Conservation (phyloP, 2,113 vertebrate genomes). For the Paradisaea rubra region DNA sequence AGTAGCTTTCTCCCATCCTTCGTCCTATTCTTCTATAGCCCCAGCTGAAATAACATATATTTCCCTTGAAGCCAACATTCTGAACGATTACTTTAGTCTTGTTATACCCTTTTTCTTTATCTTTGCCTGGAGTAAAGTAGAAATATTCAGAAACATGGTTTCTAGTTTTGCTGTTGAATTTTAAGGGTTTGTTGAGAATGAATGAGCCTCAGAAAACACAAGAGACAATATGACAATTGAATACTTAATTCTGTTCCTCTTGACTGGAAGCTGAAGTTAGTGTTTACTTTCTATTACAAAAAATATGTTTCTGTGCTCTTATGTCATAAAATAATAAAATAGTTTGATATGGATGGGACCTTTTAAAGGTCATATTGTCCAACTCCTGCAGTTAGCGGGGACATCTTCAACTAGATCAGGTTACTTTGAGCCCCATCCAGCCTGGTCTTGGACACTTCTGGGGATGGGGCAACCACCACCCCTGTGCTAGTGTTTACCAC, state of each 20-base stretch:
- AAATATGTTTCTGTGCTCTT: neutral
- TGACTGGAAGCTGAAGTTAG: neutral
- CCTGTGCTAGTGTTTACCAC: neutral
- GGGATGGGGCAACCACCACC: neutral
- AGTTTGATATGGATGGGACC: neutral
- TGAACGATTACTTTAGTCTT: neutral
- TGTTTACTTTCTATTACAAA: neutral
- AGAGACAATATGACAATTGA: neutral
- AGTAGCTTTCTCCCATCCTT: neutral
- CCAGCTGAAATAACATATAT: neutral
- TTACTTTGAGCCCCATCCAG: neutral
- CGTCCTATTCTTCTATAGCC: neutral
- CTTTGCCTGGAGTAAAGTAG: neutral
- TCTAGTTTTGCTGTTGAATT: neutral
- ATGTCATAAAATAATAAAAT: neutral
- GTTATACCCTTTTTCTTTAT: neutral
- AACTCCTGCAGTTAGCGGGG: fast-evolving
- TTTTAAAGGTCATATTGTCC: neutral
- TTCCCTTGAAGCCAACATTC: neutral
- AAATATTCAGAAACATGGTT: neutral
- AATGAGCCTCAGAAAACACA: neutral
- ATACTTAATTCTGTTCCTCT: neutral
- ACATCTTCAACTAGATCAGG: neutral
- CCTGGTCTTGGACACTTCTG: neutral
- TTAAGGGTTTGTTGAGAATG: neutral